These are phyloP conservation scores for Thereva nobilitata DNA, from an alignment of 2,888 invertebrate species.

Conservation along the genomic window DNA sequence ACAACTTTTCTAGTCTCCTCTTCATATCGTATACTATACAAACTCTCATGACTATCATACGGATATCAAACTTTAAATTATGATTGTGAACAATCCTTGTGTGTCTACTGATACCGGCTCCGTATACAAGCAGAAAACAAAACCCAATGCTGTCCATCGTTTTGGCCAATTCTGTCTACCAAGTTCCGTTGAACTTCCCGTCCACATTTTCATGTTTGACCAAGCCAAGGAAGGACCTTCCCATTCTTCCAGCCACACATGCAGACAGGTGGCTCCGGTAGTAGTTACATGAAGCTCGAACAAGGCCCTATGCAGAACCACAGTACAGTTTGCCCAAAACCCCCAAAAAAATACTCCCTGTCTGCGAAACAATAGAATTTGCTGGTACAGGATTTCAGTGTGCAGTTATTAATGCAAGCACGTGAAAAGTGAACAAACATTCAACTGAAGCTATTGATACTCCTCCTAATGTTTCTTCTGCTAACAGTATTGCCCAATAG, in stretches of 20 bases:
- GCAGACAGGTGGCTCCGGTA: slow-evolving; percentile 6
- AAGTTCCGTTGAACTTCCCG: slow-evolving; percentile 29
- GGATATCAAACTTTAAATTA: slow-evolving; percentile 5
- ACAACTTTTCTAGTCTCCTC: too few species aligned
- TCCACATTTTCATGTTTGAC: slow-evolving; percentile 17
- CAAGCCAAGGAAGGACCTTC: slow-evolving; percentile 12
- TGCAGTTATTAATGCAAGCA: too few species aligned
- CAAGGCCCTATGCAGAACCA: not conserved
- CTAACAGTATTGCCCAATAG: too few species aligned
- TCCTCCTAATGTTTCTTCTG: too few species aligned
- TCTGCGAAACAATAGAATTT: too few species aligned
- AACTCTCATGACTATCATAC: not conserved
- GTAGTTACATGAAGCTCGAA: slow-evolving; percentile 11
- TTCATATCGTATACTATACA: too few species aligned
- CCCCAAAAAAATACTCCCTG: slow-evolving; percentile 1
- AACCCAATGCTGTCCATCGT: slow-evolving; percentile 1
- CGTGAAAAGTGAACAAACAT: too few species aligned
- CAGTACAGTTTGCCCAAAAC: not conserved
- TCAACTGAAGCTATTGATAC: too few species aligned
- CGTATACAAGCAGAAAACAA: slow-evolving; percentile 17
- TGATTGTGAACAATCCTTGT: slow-evolving; percentile 13
- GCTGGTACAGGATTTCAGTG: too few species aligned
- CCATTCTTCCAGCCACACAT: not conserved
- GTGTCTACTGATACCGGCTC: slow-evolving; percentile 22
- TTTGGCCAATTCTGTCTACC: slow-evolving; percentile 8